Base-by-base conservation (phyloP, 2,797 vertebrate genomes). In the Gymnothorax javanicus region DNA sequence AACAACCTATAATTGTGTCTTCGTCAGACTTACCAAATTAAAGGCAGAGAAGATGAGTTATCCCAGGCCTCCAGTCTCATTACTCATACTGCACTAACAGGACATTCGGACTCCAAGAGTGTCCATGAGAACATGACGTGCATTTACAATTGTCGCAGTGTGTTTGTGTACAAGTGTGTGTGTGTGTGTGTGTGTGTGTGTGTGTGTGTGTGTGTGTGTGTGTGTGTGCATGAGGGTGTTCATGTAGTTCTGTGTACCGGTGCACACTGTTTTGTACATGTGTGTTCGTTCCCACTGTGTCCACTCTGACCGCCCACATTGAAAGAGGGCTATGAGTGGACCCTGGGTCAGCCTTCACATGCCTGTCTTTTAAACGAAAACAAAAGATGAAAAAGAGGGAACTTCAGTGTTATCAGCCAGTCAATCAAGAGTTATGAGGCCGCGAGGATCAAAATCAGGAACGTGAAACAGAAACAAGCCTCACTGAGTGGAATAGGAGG, bases 301-400 rank as follows among this genome's bases (percentile, higher is more conserved):
- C 52, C 25, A 54, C 20, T 62, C 27, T 77, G 91, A 90, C 93
- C 91, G 93, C 89, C 91, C 92, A 89, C 87, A 71, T 85, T 84
- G 89, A 90, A 52, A 79, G 87, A 87, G 64, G 87, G 82, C 89
- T 56, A 87, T 81, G 85, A 89, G 86, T 87, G 25, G 88, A 82
- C 67, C 54, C 50, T 92, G 86, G 84, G 62, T 69, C 17, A 27
- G 56, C 86, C 88, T 67, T 90, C 89, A 92, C 91, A 91, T 85
- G 82, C 85, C 77, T 84, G 82, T 7, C 58, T 89, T 88, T 91
- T 89, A 71, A 90, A 85, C 79, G 91, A 87, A 91, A 50, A 64
- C 85, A 82, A 82, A 88, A 84, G 12, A 54, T 82, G 54, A 87
- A 60, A 69, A 43, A 84, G 81, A 85, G 58, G 33, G 33, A 77